A percentile compares a stretch with the other conserved stretches of the same genome.
Conservation (phyloP, 2,113 vertebrate species). For the Parus major region DNA sequence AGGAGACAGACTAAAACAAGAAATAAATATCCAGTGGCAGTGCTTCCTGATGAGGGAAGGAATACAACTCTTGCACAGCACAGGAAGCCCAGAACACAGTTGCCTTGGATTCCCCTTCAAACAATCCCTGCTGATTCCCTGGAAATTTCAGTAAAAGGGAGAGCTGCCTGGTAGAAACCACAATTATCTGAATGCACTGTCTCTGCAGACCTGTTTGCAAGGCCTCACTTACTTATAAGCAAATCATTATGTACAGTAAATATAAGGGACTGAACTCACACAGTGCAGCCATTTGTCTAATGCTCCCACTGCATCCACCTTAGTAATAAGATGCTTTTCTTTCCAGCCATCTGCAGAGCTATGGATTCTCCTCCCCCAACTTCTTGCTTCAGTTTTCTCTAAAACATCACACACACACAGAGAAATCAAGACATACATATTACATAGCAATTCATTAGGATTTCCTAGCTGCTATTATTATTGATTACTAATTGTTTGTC, state of each 20-base stretch:
- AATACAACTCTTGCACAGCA: background rate
- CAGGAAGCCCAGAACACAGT: background rate
- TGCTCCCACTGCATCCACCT: slow-evolving; percentile 31
- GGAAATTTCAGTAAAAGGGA: background rate
- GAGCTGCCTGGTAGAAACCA: background rate
- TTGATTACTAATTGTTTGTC: background rate
- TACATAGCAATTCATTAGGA: background rate
- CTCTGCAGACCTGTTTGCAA: slow-evolving; percentile 12
- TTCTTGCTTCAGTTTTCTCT: background rate
- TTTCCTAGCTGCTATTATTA: background rate
- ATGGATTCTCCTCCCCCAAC: slow-evolving; percentile 3
- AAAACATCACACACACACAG: background rate
- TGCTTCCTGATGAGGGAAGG: background rate
- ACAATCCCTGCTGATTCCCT: background rate
- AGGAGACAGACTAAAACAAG: background rate
- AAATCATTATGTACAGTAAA: slow-evolving; percentile 46
- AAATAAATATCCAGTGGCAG: background rate
- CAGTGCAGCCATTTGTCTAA: slow-evolving; percentile 32
- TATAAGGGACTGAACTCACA: slow-evolving; percentile 22
- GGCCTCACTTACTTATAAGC: slow-evolving; percentile 33
- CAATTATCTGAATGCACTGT: background rate
- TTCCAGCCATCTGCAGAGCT: slow-evolving; percentile 16
- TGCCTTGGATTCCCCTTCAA: background rate
- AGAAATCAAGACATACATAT: background rate
- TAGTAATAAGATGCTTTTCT: slow-evolving; percentile 30